Evolutionary conservation across 2,888 invertebrate species (phyloP), one percentile per base, ranked within the genome.

Genomic region (Phasia obesa): DNA sequence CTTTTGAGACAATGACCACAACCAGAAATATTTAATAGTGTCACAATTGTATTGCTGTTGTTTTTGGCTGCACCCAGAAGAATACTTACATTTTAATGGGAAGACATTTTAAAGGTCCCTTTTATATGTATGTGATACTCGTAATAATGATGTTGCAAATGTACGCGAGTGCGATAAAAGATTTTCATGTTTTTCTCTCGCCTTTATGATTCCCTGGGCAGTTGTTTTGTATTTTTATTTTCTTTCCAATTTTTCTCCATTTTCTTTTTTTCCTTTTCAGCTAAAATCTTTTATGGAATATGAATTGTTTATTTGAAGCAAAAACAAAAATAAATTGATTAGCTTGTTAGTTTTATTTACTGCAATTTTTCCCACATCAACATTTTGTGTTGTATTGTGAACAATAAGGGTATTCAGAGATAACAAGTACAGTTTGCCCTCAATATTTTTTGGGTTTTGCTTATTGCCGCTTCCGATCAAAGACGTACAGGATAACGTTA

Each of bases 161-260:
- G 65, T 53, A 44, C 57, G 44, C 57, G 44, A 57, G 42, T 64
- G 53, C 65, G 65, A 75, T 70, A 83, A 77, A 73, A 83, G 65
- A 79, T 75, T 65, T 83, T 78, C 44, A 60, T 71, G 74, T 53
- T 38, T 67, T 75, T 44, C 49, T 70, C 7, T 49, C 21, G 71
- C 70, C 53, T 75, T 79, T 79, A 83, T 71, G 59, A 79, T 75
- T 79, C 83, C 83, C 83, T 67, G 59, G 83, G 60, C 79, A 75
- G 75, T 83, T 79, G 75, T 82, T 78, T 82, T 23, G 44, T 53
- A 47, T 47, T 49, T 60, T 35, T 59, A 21, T 47, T 31, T 75
- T 78, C 0, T 19, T 64, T 55, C 25, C 47, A 55, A 53, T 69
- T 49, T 53, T 38, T 70, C 47, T 47, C 4, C 11, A 27, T 17